Evolutionary conservation across 2,888 invertebrate genomes (phyloP), one percentile per base, ranked within the genome.

Genomic region (Hermodice carunculata): DNA sequence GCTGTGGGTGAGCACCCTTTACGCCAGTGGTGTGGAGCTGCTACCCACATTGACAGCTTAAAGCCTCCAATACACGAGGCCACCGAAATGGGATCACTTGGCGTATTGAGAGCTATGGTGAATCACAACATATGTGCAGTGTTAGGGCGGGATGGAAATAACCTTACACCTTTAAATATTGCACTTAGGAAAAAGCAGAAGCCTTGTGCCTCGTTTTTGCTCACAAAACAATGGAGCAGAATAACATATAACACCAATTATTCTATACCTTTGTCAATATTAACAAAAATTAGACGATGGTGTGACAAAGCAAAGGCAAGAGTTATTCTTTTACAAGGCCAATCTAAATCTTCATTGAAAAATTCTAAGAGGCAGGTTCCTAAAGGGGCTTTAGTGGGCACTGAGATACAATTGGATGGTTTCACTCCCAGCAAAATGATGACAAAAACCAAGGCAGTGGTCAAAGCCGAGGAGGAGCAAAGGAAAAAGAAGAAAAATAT

Each of bases 161-260:
- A 76, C 17, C 74, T 83, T 8, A 79, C 79, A 5, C 82, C 85
- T 3, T 62, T 85, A 3, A 83, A 82, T 63, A 74, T 85, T 14
- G 81, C 85, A 5, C 76, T 85, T 4, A 65, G 84, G 37, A 76
- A 78, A 32, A 75, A 78, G 51, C 76, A 81, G 52, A 79, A 79
- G 61, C 75, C 79, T 26, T 84, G 84, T 60, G 85, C 85, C 4
- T 80, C 81, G 1, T 85, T 84, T 65, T 74, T 85, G 19, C 74
- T 85, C 17, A 81, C 84, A 11, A 84, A 84, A 60, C 85, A 85
- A 62, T 85, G 85, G 85, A 81, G 80, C n/a, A 76, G 80, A 59
- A 78, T 85, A 2, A 73, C 75, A 3, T 77, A 81, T 37, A 76
- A 75, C 6, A 78, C 78, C 49, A 76, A 71, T 22, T 49, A 42